Percentiles rank a stretch among this genome's conserved stretches.
These are phyloP conservation scores for Lasioglossum calceatum DNA, from an alignment of 2,888 invertebrate species.

Conservation along the genomic window DNA sequence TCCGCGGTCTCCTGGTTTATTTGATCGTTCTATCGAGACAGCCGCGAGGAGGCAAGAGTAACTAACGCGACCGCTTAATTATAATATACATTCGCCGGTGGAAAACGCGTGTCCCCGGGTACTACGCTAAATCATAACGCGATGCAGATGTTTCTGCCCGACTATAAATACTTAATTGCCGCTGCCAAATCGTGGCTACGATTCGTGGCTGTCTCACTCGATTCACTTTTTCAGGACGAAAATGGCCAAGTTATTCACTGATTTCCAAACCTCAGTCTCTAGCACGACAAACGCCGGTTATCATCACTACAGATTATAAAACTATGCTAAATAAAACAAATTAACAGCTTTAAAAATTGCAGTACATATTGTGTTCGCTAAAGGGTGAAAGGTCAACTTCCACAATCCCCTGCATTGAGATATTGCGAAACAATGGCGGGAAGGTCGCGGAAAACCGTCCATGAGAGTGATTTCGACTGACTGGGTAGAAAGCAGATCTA, in stretches of 20 bases:
- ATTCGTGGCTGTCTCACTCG: not conserved
- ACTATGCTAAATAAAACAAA: not conserved
- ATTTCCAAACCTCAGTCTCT: no score
- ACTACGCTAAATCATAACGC: constrained; percentile 12
- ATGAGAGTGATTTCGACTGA: constrained; percentile 6
- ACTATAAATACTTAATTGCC: constrained; percentile 25
- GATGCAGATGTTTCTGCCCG: not conserved
- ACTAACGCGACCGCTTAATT: constrained; percentile 11
- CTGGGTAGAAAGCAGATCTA: constrained; percentile 56
- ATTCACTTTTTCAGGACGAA: not conserved
- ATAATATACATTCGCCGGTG: not conserved
- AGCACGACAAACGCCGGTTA: not conserved
- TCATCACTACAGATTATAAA: not conserved
- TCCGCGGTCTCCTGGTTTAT: not conserved
- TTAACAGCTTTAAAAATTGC: not conserved
- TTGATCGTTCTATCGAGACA: not conserved
- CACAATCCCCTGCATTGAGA: not conserved
- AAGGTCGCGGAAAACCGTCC: constrained; percentile 18
- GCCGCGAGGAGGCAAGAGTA: not conserved
- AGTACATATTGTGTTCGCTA: not conserved
- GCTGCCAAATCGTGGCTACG: constrained; percentile 6
- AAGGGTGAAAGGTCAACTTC: not conserved
- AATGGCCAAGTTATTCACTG: not conserved
- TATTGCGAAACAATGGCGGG: not conserved
- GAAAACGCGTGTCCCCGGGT: not conserved